Evolutionary conservation across 2,888 invertebrate species (phyloP), one percentile per base, ranked within the genome.

Genomic region (Hanleya hanleyi): DNA sequence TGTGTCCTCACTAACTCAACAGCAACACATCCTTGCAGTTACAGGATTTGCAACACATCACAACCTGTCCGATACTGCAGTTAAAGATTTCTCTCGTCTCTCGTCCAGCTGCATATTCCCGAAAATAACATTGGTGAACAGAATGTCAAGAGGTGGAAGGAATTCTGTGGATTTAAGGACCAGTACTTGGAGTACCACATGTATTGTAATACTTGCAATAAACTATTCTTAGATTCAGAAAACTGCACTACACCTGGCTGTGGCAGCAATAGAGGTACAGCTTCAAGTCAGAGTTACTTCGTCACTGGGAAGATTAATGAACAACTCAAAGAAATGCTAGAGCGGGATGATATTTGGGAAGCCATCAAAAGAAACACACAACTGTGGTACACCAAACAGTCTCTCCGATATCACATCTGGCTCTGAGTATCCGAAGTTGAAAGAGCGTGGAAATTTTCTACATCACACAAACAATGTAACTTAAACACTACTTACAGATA

Each of bases 361-460:
- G 15, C 12, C 12, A 57, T 57, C 7, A 9, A 57, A n/a, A 29
- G 9, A 57, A 9, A 9, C 7, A 26, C 51, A 29, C n/a, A 32
- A 12, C 18, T 36, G 6, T 29, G 36, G 49, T 18, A 9, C 18
- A 12, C 9, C 41, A 4, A 26, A 7, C 15, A 36, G 22, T 33
- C 38, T 6, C 12, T 38, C 35, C 5, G 38, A 41, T n/a, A 6
- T 2, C 1, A 4, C 4, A 41, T 38, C 18, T 2, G 37, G 76
- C 37, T 15, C 22, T 12, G 71, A 57, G 50, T 76, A 76, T 33
- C 57, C 41, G 61, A 65, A 70, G 37, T 41, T 77, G 6, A 62
- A 65, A 65, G 47, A 74, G 47, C 67, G 70, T 18, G 74, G 76
- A 49, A 33, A 32, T 33, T 76, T 76, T 35, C 35, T 76, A 36